These are phyloP conservation scores for Mesoclemmys tuberculata DNA, from an alignment of 2,113 vertebrate species.

Conservation along the genomic window DNA sequence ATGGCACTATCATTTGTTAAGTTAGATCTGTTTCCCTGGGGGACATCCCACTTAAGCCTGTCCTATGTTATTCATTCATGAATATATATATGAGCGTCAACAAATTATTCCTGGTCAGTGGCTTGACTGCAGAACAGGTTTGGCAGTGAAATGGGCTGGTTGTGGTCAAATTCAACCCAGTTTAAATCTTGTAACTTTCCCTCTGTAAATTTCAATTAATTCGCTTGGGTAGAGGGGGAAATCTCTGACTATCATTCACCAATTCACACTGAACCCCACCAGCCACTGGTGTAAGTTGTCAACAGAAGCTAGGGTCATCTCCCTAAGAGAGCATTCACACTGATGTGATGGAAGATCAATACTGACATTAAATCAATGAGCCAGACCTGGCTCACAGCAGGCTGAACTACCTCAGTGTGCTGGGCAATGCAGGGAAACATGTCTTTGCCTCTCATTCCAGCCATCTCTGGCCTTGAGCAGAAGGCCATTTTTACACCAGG, in stretches of 20 bases:
- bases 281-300: not conserved
- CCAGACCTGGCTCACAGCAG: not conserved
- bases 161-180: slow-evolving; percentile 41
- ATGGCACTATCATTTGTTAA: not conserved
- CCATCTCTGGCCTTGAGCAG: not conserved
- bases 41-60: not conserved
- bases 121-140: slow-evolving; percentile 28
- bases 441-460: not conserved
- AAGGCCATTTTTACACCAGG: rapidly evolving
- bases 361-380: not conserved
- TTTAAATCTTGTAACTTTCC: slow-evolving; percentile 40
- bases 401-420: not conserved
- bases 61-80: slow-evolving; percentile 41
- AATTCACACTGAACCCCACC: slow-evolving; percentile 7
- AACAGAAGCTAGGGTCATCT: not conserved
- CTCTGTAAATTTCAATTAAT: slow-evolving; percentile 38
- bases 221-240: not conserved
- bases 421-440: not conserved
- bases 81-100: slow-evolving; percentile 56
- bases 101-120: slow-evolving; percentile 50
- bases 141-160: slow-evolving; percentile 45
- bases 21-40: not conserved
- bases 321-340: not conserved
- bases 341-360: not conserved
- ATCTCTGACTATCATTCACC: not conserved